Base-by-base conservation (phyloP, 2,113 vertebrate species). In the Misgurnus anguillicaudatus region DNA sequence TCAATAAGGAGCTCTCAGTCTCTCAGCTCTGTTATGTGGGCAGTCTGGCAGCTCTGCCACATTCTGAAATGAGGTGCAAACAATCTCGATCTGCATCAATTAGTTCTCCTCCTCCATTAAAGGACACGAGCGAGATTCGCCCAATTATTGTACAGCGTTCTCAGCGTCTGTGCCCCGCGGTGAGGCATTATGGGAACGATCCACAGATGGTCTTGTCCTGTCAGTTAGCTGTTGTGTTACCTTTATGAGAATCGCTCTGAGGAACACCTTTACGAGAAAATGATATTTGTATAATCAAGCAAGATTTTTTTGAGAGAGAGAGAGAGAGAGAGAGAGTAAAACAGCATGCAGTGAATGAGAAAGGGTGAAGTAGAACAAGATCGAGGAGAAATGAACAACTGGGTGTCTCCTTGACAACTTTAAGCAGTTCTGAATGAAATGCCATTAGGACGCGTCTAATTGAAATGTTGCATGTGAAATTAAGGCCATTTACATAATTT, bases 381-480 rank as follows among this genome's bases (percentile, higher is more conserved):
- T 11, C n/a, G 9, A 16, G 75, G 16, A 31, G 11, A 58, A 61
- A 60, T 21, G 16, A 66, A 67, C 17, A 61, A 53, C 63, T 5
- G 47, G 13, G 42, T 65, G 80, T 79, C 80, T 64, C 51, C 75
- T 57, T 72, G 79, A 82, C 80, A 53, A 82, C 78, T 64, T 70
- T 45, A 55, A 76, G 75, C 73, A 77, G n/a, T 58, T 53, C 47
- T 83, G 11, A 87, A 3, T 6, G 80, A 82, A 75, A 87, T 83
- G 78, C 85, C 77, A 55, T 70, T 63, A 38, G 31, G 60, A 66
- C 67, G 79, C 68, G 45, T 87, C 82, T 87, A 85, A 88, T 89
- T 81, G 78, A 85, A 84, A 88, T 85, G 77, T 82, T 79, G 73
- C 5, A 14, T 77, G 66, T 85, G 87, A 85, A 90, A 74, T 91